Base-by-base conservation (phyloP, 2,888 invertebrate species). In the Bombylius discolor region DNA sequence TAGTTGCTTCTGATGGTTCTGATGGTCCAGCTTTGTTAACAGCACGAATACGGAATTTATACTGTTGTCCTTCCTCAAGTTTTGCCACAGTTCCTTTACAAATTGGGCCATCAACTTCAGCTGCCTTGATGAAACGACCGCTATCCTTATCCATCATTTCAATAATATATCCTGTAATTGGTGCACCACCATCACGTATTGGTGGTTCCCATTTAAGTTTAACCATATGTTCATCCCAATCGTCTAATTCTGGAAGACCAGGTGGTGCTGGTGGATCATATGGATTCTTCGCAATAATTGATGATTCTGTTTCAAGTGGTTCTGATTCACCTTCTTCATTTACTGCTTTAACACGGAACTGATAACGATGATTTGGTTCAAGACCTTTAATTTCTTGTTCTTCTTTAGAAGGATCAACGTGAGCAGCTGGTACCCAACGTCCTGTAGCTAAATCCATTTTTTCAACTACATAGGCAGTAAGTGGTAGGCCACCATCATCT, bases 271-370 rank as follows among this genome's bases (percentile, higher is more conserved):
- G 86, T 52, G 87, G 79, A 72, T 93, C 97, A 76, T 84, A 99
- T 31, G 99, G 98, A 81, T 99, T 98, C 78, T 99, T 99, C 54
- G 99, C 98, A 12, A 95, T 73, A 57, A 89, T 89, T 0, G 91
- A 83, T 44, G 84, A 82, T 65, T 94, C 93, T 0, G 93, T 89
- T 63, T 91, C 91, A 49, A 99, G 75, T 7, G 97, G 95, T 66
- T 97, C 97, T 0, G 96, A 96, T 72, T 93, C 93, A 5, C 99
- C 99, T 72, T 97, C 94, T 67, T 94, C 93, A 73, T 98, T 98
- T 11, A 93, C 83, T 8, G 99, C 99, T 68, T 91, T 92, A 1
- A 99, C 95, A 58, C 99, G 83, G 83, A 99, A 99, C 71, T 96
- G 90, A 76, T 99, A 99, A 59, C 94, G 90, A 72, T 93, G 91